Evolutionary conservation across 2,797 vertebrate species (phyloP).

Genomic region (Odontamblyopus lacepedii): DNA sequence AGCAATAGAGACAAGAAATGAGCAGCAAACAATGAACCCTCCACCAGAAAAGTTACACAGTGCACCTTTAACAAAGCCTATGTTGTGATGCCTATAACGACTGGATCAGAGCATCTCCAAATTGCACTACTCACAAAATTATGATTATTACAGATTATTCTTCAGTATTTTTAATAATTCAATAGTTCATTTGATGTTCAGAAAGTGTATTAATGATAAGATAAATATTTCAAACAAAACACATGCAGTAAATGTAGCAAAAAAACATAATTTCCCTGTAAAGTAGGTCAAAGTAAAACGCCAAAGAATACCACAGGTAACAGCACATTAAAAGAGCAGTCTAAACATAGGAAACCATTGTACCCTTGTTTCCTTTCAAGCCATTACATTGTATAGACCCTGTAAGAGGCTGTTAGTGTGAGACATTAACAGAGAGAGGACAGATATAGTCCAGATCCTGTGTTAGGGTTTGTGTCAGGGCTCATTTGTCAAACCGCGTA

Average conservation of each 20-base stretch:
- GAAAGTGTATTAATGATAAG: neutral
- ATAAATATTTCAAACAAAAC: neutral
- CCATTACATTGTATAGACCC: constrained; percentile 10
- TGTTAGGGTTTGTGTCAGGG: constrained; percentile 27
- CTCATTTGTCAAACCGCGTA: constrained; percentile 51
- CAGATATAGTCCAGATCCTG: constrained; percentile 1
- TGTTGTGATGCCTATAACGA: too few species aligned
- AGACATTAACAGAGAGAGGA: constrained; percentile 11
- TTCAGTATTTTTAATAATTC: neutral
- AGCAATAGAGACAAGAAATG: too few species aligned
- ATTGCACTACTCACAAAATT: neutral
- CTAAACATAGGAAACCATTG: neutral
- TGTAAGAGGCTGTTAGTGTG: constrained; percentile 9
- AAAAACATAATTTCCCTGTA: neutral
- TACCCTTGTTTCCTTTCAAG: constrained; percentile 2
- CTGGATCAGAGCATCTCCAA: too few species aligned
- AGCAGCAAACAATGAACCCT: too few species aligned
- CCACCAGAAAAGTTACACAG: too few species aligned
- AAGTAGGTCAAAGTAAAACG: neutral
- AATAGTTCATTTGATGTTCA: neutral
- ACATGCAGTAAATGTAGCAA: neutral
- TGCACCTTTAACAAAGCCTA: too few species aligned
- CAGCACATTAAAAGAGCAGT: constrained; percentile 1
- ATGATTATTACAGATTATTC: too few species aligned
- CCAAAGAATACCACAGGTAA: neutral